A percentile compares a stretch with the other conserved stretches of the same genome.
Evolutionary conservation across 35 echinoderm and acorn worm species (phyloP).

Genomic region (Anneissia japonica): DNA sequence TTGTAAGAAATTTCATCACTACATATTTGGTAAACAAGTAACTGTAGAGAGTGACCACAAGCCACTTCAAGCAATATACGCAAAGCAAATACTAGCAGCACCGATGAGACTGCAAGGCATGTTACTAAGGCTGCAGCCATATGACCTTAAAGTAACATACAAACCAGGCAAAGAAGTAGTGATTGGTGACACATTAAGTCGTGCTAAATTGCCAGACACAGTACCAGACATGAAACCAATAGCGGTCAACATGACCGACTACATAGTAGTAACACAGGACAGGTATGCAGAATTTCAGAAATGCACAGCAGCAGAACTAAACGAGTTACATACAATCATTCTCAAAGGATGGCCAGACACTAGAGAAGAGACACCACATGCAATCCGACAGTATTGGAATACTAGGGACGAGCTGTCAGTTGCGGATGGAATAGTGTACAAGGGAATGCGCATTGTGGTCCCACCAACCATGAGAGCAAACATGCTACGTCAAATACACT

Average conservation of each 20-base stretch:
- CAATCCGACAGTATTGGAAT: slow-evolving; percentile 57
- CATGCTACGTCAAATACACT: slow-evolving; percentile 41
- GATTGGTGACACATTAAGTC: slow-evolving; percentile 48
- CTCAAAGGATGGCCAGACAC: slow-evolving; percentile 70
- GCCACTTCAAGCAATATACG: slow-evolving; percentile 54
- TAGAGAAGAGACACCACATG: slow-evolving; percentile 35
- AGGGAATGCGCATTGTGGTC: slow-evolving; percentile 50
- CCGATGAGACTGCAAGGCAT: slow-evolving; percentile 77
- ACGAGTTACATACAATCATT: slow-evolving; percentile 40
- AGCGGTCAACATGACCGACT: slow-evolving; percentile 36
- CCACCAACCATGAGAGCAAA: slow-evolving; percentile 35
- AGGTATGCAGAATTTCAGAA: slow-evolving; percentile 47
- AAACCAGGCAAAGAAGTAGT: slow-evolving; percentile 39
- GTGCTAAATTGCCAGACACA: slow-evolving; percentile 27
- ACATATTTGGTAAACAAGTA: slow-evolving; percentile 53
- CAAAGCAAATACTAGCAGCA: slow-evolving; percentile 35
- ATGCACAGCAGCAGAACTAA: slow-evolving; percentile 40
- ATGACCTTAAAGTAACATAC: slow-evolving; percentile 50
- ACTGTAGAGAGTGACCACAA: slow-evolving; percentile 48
- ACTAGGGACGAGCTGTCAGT: slow-evolving; percentile 53
- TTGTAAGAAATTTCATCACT: slow-evolving; percentile 79
- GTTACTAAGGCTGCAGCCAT: slow-evolving; percentile 51
- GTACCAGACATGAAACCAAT: slow-evolving; percentile 31
- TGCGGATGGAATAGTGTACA: slow-evolving; percentile 50
- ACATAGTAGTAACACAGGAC: slow-evolving; percentile 31